phyloP scores from a whole-genome alignment of 1,140 invertebrate genomes.

The Brachionus rubens region DNA sequence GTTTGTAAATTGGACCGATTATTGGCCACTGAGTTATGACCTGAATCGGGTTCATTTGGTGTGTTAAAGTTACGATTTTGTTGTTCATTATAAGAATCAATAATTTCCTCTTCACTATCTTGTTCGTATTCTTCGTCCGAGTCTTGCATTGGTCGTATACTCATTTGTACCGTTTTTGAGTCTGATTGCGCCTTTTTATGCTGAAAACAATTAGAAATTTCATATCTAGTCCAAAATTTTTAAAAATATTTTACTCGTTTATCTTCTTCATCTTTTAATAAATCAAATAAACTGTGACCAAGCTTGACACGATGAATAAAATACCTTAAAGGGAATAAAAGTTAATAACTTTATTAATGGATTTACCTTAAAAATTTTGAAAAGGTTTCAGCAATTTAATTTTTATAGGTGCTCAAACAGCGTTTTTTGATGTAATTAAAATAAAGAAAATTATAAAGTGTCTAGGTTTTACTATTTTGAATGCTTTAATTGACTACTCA shows the following conservation, averaged over 20 bases:
- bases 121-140: constrained; percentile 2
- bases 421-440: too few species aligned
- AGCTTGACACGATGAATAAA: constrained; percentile 50
- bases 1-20: background rate
- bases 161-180: constrained; percentile 1
- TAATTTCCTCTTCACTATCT: background rate
- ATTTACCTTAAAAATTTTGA: too few species aligned
- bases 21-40: background rate
- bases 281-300: constrained; percentile 56
- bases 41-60: background rate
- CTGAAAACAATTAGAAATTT: constrained; percentile 48
- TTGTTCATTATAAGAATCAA: background rate
- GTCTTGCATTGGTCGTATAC: background rate
- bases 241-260: constrained; percentile 49
- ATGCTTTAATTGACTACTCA: too few species aligned
- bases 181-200: constrained; percentile 50
- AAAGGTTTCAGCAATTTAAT: too few species aligned
- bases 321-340: constrained; percentile 49
- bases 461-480: too few species aligned
- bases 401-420: too few species aligned
- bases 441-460: too few species aligned
- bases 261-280: constrained; percentile 54
- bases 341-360: background rate
- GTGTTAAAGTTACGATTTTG: background rate
- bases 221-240: background rate